Conservation (phyloP, 2,113 vertebrate species). For the Urocynchramus pylzowi region DNA sequence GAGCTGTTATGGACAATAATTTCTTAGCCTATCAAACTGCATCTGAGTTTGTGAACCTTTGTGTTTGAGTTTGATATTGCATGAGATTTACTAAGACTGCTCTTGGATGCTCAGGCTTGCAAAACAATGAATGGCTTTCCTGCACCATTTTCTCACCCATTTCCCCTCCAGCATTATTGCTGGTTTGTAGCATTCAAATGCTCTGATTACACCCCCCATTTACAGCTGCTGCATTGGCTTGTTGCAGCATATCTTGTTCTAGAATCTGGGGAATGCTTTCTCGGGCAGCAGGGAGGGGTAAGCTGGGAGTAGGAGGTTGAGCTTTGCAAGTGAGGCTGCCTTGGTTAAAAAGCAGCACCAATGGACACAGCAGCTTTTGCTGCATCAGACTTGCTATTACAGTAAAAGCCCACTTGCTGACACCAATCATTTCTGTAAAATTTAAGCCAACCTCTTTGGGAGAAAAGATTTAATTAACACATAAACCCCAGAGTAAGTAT, state of each 20-base stretch:
- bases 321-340: neutral
- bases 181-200: neutral
- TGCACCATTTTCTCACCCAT: neutral
- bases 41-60: neutral
- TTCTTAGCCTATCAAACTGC: neutral
- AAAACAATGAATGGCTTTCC: neutral
- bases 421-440: slow-evolving; percentile 32
- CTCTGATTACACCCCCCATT: neutral
- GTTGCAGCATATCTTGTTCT: neutral
- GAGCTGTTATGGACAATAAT: neutral
- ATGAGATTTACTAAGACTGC: neutral
- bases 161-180: neutral
- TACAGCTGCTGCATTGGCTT: neutral
- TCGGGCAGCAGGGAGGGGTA: neutral
- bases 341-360: neutral
- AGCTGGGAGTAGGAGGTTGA: neutral
- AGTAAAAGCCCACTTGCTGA: slow-evolving; percentile 32
- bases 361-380: neutral
- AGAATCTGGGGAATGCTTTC: neutral
- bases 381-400: neutral
- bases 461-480: slow-evolving; percentile 68
- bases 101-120: neutral
- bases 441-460: slow-evolving; percentile 33
- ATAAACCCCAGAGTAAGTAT: slow-evolving; percentile 46
- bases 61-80: neutral